Conservation (phyloP, 2,888 invertebrate species). For the Epicampocera succincta region DNA sequence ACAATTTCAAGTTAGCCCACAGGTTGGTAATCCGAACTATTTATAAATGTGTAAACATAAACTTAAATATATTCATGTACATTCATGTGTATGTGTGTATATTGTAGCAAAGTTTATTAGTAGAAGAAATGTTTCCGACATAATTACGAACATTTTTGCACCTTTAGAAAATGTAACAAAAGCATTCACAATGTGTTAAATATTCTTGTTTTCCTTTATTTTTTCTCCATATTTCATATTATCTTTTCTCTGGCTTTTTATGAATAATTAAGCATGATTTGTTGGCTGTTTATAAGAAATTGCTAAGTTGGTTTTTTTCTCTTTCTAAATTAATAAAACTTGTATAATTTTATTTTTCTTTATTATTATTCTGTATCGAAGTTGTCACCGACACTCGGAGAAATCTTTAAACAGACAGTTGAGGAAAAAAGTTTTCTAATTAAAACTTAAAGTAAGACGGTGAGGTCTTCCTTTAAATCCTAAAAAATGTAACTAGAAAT, state of each 20-base stretch:
- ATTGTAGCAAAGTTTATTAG: neutral
- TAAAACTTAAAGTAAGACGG: no score
- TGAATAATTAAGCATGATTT: slow-evolving; percentile 27
- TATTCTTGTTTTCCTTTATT: slow-evolving; percentile 8
- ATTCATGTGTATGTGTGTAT: neutral
- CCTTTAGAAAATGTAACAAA: slow-evolving; percentile 57
- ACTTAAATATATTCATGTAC: neutral
- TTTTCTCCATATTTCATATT: neutral
- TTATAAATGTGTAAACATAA: slow-evolving; percentile 42
- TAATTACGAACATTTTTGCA: slow-evolving; percentile 63
- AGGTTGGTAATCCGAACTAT: slow-evolving; percentile 77
- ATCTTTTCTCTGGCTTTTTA: neutral
- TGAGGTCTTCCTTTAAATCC: no score
- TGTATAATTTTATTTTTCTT: no score
- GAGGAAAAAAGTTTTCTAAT: no score
- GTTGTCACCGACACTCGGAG: no score
- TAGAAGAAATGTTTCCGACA: slow-evolving; percentile 34
- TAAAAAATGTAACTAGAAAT: no score
- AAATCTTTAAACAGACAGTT: no score
- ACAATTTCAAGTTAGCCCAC: slow-evolving; percentile 91
- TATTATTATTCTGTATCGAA: no score
- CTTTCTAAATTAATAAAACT: no score
- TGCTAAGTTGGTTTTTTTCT: neutral
- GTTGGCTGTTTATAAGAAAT: slow-evolving; percentile 1
- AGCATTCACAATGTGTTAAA: slow-evolving; percentile 28